A percentile compares a stretch with the other conserved stretches of the same genome.
These are phyloP conservation scores for Echeneis naucrates DNA, from an alignment of 2,797 vertebrate genomes.

Conservation along the genomic window DNA sequence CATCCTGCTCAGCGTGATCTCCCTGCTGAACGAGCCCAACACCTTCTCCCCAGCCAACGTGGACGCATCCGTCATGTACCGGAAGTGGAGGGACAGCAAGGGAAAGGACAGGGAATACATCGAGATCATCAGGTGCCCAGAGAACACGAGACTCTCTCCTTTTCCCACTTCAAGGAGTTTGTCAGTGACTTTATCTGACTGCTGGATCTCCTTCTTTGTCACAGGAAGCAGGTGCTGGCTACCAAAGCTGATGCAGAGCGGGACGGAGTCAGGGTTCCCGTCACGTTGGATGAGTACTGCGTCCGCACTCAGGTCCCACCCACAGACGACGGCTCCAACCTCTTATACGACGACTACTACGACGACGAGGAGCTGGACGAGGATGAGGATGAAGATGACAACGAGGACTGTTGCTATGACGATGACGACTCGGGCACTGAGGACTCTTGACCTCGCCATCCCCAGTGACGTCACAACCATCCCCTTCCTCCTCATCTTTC, in stretches of 20 bases:
- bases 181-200: background rate
- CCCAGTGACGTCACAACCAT: background rate
- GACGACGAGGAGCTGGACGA: conserved; percentile 93
- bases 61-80: conserved; percentile 97
- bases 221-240: conserved; percentile 94
- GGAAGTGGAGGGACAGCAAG: conserved; percentile 97
- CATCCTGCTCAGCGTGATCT: conserved; percentile 97
- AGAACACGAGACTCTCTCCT: background rate
- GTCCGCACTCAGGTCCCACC: conserved; percentile 92
- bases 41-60: conserved; percentile 97
- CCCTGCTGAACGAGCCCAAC: conserved; percentile 95
- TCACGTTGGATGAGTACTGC: conserved; percentile 95
- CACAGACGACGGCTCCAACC: conserved; percentile 93
- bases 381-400: conserved; percentile 85
- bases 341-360: conserved; percentile 95
- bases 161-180: background rate
- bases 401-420: conserved; percentile 90
- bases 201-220: background rate
- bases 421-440: conserved; percentile 94
- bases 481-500: conserved; percentile 1
- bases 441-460: conserved; percentile 89
- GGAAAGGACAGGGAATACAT: conserved; percentile 95
- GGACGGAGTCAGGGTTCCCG: conserved; percentile 95
- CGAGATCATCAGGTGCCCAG: conserved; percentile 92
- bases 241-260: conserved; percentile 94